Conservation (phyloP, 1,140 invertebrate genomes). For the Dendrolimus kikuchii region DNA sequence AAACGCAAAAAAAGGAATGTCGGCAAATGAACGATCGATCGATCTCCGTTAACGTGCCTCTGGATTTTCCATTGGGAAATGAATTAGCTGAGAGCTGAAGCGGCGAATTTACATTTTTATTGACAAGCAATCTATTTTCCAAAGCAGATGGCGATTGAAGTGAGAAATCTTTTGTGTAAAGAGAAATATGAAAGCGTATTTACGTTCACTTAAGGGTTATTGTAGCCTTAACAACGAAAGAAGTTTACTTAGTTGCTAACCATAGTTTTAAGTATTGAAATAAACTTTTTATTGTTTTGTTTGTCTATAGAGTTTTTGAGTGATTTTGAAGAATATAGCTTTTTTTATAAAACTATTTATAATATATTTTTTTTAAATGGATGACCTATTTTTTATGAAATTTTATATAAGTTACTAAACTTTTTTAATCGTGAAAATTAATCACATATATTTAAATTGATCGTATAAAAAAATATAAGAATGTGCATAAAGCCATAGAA, state of each 20-base stretch:
- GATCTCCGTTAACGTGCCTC: constrained; percentile 60
- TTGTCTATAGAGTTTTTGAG: not conserved
- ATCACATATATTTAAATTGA: too few relatives aligned
- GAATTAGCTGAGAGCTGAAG: constrained; percentile 66
- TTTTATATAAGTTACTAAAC: too few relatives aligned
- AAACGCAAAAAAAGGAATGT: constrained; percentile 50
- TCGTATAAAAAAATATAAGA: too few relatives aligned
- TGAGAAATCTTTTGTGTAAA: constrained; percentile 27
- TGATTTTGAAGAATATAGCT: constrained; percentile 1
- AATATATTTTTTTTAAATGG: not conserved
- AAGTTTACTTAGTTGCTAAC: too few relatives aligned
- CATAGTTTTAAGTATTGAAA: too few relatives aligned
- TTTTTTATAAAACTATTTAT: not conserved
- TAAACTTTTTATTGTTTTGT: too few relatives aligned
- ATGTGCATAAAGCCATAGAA: not conserved
- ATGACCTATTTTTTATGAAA: too few relatives aligned
- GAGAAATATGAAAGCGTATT: constrained; percentile 20
- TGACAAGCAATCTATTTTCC: constrained; percentile 67
- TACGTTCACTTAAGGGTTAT: not conserved
- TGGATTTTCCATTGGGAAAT: constrained; percentile 67
- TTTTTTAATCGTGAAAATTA: too few relatives aligned
- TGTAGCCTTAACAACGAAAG: too few relatives aligned
- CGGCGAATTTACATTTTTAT: constrained; percentile 70
- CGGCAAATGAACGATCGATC: constrained; percentile 59
- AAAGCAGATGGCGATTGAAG: constrained; percentile 50